Conservation (phyloP, 1,140 invertebrate genomes). For the Eupristina koningsbergeri region DNA sequence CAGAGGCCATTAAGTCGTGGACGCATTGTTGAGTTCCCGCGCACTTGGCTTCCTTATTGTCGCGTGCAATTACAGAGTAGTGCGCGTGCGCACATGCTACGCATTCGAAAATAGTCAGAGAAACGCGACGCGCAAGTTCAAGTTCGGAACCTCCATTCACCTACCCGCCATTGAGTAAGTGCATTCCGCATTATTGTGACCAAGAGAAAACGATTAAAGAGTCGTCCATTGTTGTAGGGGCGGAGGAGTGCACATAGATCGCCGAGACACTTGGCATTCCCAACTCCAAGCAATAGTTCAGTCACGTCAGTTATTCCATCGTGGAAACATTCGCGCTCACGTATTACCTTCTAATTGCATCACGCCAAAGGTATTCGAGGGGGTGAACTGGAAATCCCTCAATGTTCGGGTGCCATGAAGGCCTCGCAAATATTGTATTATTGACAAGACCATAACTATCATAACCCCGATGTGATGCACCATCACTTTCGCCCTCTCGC, state of each 20-base stretch:
- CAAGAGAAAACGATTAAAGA: neutral
- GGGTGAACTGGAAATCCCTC: neutral
- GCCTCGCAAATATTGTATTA: neutral
- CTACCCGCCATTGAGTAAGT: slow-evolving; percentile 9
- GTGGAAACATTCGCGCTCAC: slow-evolving; percentile 9
- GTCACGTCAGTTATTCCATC: slow-evolving; percentile 36
- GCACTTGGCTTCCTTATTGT: slow-evolving; percentile 6
- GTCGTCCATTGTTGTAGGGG: neutral
- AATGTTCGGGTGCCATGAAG: neutral
- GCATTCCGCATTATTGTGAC: slow-evolving; percentile 19
- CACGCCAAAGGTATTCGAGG: slow-evolving; percentile 32
- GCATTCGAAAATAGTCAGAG: neutral
- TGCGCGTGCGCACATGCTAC: neutral
- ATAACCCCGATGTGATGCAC: too few relatives aligned
- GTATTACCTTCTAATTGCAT: slow-evolving; percentile 45
- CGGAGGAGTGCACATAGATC: neutral
- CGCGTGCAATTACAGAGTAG: neutral
- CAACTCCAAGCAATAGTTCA: slow-evolving; percentile 35
- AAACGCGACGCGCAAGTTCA: slow-evolving; percentile 6
- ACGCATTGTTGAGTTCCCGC: too few relatives aligned
- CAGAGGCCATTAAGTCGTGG: too few relatives aligned
- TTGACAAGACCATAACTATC: neutral
- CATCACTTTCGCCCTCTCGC: neutral
- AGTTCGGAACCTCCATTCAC: slow-evolving; percentile 19
- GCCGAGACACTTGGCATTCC: neutral